Conservation (phyloP, 2,888 invertebrate genomes). For the Deilephila porcellus region DNA sequence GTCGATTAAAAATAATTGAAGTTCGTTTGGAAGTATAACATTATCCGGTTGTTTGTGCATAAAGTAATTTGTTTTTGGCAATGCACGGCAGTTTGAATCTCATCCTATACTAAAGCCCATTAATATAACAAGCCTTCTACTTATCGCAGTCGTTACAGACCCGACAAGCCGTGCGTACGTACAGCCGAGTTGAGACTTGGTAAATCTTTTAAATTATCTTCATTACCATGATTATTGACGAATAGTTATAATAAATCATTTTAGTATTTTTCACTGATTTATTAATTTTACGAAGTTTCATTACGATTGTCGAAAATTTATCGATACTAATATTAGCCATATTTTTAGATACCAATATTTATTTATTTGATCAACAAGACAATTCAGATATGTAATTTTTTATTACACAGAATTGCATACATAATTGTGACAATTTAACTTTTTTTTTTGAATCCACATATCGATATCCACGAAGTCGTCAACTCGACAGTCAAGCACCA, state of each 20-base stretch:
- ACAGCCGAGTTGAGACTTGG: not conserved
- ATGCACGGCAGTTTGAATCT: slow-evolving; percentile 2
- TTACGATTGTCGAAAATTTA: too few species aligned
- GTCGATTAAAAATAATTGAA: not conserved
- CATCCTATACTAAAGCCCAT: slow-evolving; percentile 21
- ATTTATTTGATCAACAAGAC: not conserved
- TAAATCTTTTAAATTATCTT: too few species aligned
- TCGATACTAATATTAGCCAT: not conserved
- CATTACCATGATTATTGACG: too few species aligned
- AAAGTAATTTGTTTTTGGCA: not conserved
- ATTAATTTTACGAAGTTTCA: too few species aligned
- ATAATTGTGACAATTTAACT: too few species aligned
- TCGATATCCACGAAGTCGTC: not conserved
- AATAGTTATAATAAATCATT: too few species aligned
- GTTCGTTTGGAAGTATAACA: not conserved
- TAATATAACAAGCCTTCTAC: slow-evolving; percentile 27
- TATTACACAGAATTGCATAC: too few species aligned
- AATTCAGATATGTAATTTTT: too few species aligned
- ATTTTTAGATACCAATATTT: not conserved
- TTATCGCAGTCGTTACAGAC: not conserved
- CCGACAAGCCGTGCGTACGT: slow-evolving; percentile 11
- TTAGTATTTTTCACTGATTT: too few species aligned
- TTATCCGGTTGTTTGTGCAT: not conserved
- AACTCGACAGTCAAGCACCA: not conserved
- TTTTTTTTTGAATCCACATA: not conserved